Percentiles rank a stretch among this genome's conserved stretches.
These are phyloP conservation scores for Ashinkailepas kermadecensis DNA, from an alignment of 2,888 invertebrate genomes.

Conservation along the genomic window DNA sequence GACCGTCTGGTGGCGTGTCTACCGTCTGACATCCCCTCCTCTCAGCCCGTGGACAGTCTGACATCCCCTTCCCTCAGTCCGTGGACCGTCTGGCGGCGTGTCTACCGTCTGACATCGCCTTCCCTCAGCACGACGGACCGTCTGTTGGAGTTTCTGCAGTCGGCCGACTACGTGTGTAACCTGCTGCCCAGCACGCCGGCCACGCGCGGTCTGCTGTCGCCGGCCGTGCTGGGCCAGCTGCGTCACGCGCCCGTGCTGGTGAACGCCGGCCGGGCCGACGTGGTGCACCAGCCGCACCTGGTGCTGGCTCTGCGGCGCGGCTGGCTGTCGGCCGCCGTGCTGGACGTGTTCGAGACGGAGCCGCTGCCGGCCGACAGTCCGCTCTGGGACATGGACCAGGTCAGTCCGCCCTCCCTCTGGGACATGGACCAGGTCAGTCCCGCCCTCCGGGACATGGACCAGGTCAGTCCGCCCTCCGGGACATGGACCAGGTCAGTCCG, in stretches of 20 bases:
- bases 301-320: constrained; percentile 47
- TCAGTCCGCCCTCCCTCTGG: constrained; percentile 44
- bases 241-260: constrained; percentile 46
- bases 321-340: constrained; percentile 51
- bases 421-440: constrained; percentile 33
- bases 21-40: too few relatives aligned
- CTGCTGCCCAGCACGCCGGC: constrained; percentile 49
- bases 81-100: too few relatives aligned
- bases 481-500: not conserved
- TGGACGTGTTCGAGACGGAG: constrained; percentile 52
- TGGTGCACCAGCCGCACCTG: constrained; percentile 49
- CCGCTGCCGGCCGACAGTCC: constrained; percentile 47
- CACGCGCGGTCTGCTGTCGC: constrained; percentile 45
- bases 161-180: constrained; percentile 51
- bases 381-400: constrained; percentile 45
- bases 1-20: too few relatives aligned
- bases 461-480: not conserved
- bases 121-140: constrained; percentile 33
- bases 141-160: constrained; percentile 42
- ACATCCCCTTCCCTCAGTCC: too few relatives aligned
- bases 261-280: constrained; percentile 52
- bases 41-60: too few relatives aligned
- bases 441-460: not conserved
- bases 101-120: not conserved
- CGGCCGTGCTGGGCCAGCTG: not conserved